Base-by-base conservation (phyloP, 2,797 vertebrate genomes). In the Eidolon dupreanum region DNA sequence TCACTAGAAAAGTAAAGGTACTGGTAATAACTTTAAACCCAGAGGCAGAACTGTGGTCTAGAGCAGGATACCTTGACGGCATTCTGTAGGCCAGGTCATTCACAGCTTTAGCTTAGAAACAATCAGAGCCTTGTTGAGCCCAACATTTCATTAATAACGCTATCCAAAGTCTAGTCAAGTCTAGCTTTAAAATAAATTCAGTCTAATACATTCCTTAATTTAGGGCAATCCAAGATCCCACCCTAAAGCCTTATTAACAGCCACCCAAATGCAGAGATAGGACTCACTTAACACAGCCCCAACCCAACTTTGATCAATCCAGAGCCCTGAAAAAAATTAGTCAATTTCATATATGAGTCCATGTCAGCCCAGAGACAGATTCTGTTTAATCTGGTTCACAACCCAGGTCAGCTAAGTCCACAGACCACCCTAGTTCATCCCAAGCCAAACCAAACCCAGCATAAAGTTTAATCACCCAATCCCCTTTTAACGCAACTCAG, bases 121-220 rank as follows among this genome's bases (percentile, higher is more conserved):
- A 63, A 51, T 28, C 61, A 65, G 71, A 93, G 31, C 33, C 43
- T 93, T 26, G 4, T 77, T 90, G 63, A 96, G 61, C 16, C 6
- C 46, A 81, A 51, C 4, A 46, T 85, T 20, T 13, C 17, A 84
- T 28, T 41, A 79, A 90, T 55, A 82, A 77, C 4, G 16, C 31
- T 55, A 84, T 1, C 16, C 19, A 75, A 79, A 90, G 15, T n/a
- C 33, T 7, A 95, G 8, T 5, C 28, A 28, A 46, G 3, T 88
- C 53, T 88, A 53, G 22, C 16, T 90, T 92, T 70, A 91, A 92
- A 92, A 63, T 74, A 88, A 78, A 41, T 79, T 74, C 36, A 75
- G 17, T 51, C 33, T 36, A 73, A n/a, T 66, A 77, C 24, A 70
- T 61, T 16, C 8, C 15, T 73, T 71, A 82, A 33, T 88, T 92